Evolutionary conservation across 2,888 invertebrate species (phyloP), one percentile per base, ranked within the genome.

Genomic region (Rhagophthalmus giganteus): DNA sequence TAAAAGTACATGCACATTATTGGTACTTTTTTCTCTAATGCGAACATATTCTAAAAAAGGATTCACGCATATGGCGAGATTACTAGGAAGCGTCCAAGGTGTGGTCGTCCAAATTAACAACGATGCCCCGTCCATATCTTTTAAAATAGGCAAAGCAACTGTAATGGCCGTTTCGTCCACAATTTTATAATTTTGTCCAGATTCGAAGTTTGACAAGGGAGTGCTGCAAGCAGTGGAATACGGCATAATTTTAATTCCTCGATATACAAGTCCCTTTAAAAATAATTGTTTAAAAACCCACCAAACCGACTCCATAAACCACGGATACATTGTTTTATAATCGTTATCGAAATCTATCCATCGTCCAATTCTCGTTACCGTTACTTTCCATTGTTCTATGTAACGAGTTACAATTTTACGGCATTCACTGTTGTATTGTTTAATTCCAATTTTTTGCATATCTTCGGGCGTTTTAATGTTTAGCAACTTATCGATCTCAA

Each of bases 261-360:
- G 88, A 74, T 99, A 99, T 0, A 99, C 94, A 20, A 99, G 78
- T 1, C 96, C 97, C 73, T 98, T 99, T 64, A 88, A 86, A 74
- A 82, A 97, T 0, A 99, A 78, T 73, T 99, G 91, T 68, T 92
- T 93, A 73, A 99, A 99, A 4, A 96, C 88, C 96, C 97, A 99
- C 99, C 99, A 99, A 57, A 99, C 89, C 6, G 92, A 88, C 75
- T 99, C 99, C 99, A 99, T 99, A 72, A 90, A 99, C 86, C 87
- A 92, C 0, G 98, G 95, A 73, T 99, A 98, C 57, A 99, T 78
- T 0, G 99, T 98, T 76, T 99, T 99, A 78, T 99, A 99, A 75
- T 99, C 99, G 76, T 98, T 94, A 68, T 92, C 85, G 75, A 99
- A 99, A 80, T 99, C 89, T 85, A 37, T 37, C 45, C 45, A 45